Base-by-base conservation (phyloP, 2,888 invertebrate genomes). In the Yponomeuta evonymella region DNA sequence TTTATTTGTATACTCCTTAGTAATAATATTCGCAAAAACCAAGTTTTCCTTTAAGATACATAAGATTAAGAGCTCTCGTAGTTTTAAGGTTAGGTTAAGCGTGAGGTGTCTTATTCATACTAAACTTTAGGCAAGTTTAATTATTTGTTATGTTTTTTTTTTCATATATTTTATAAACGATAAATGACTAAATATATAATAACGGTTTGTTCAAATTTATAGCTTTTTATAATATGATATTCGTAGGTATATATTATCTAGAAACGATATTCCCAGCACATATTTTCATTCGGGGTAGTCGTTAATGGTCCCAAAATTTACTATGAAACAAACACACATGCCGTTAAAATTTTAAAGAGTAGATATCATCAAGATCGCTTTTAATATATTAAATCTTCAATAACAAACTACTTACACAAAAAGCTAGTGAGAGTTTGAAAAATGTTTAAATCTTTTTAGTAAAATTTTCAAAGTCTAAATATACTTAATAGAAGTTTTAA, bases 281-380 rank as follows among this genome's bases (percentile, higher is more conserved):
- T 76, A 79, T 78, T 78, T 74, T 79, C 80, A 81, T 79, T 80
- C 77, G 80, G 82, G 83, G 81, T 79, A 83, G 81, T 82, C 68
- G 12, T 71, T 29, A 87, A 83, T 91, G 91, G 91, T 91, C 91
- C 91, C 91, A 90, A 90, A 89, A 88, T 90, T 88, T 88, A 89
- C 83, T 89, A 90, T 89, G 89, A 91, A 90, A 85, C 83, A 84
- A 85, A 89, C 70, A 89, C 85, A 85, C 83, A 81, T 83, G 83
- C 84, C 81, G 84, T 81, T 82, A 48, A 9, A 29, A 2, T 29
- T n/a, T 58, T 69, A 69, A 58, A 43, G 29, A 23, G 48, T 69
- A 69, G 30, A 33, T 23, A 43, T 43, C 5, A 43, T 15, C 33
- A 58, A 58, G 51, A 58, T 58, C 12, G 51, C 48, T 62, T 62